Evolutionary conservation across 2,888 invertebrate genomes (phyloP), one percentile per base, ranked within the genome.

Genomic region (Cheilosia grossa): DNA sequence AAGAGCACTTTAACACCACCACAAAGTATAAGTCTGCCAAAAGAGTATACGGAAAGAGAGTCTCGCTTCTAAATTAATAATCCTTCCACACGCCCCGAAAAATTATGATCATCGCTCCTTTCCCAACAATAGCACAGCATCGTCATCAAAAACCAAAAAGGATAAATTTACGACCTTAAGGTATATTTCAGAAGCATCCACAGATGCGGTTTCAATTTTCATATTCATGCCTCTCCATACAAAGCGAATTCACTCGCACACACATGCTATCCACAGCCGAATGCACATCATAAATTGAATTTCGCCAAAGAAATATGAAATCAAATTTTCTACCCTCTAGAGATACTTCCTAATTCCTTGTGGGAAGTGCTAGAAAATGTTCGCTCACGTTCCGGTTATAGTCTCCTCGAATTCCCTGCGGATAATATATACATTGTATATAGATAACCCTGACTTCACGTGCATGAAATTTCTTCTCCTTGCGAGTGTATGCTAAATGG

Each of bases 261-360:
- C 49, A 51, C 13, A 15, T 51, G 5, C 21, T 24, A 13, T 10
- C 21, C 15, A 10, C 51, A 24, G 44, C 2, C 74, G 79, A 83
- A 69, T 80, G 83, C 74, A 83, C 80, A 75, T 80, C 73, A 83
- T 70, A 83, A 83, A 83, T 83, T 83, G 80, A 83, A 83, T 83
- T 83, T 80, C 40, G 47, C 80, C 40, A 19, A 80, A 80, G 83
- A 75, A 83, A 74, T 75, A 54, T 74, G 54, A 83, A 83, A 83
- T 83, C 83, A 83, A 83, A 83, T 83, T 83, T 80, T 80, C 83
- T 19, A 79, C 64, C 56, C 73, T 27, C 27, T 44, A 63, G 47
- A 72, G 47, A 66, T 58, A 54, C 54, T 40, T 49, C 49, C 54
- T 44, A 33, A 33, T 21, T 27, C 27, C 6, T 27, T 27, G 27